Base-by-base conservation (phyloP, 2,113 vertebrate genomes). In the Sorex araneus region DNA sequence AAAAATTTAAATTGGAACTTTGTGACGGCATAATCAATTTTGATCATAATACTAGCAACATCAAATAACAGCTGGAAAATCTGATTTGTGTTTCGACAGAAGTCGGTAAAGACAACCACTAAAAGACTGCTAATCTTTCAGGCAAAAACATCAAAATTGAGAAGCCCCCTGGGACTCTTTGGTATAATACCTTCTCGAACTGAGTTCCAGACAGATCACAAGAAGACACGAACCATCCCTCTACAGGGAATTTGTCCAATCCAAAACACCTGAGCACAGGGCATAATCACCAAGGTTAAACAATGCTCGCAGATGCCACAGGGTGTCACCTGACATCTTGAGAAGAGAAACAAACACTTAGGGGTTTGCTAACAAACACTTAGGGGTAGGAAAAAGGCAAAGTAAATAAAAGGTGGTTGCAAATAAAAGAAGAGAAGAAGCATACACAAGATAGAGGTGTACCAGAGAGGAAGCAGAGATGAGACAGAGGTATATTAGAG, bases 1-100 rank as follows among this genome's bases (percentile, higher is more conserved):
- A 94, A 91, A 96, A 84, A 94, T 80, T n/a, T 82, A 76, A 87
- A 63, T 70, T 78, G 21, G 77, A 54, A 54, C 54, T 54, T 60
- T 60, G 23, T 60, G 16, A 60, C 57, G 23, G 84, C 23, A 73
- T 67, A 71, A 79, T 43, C 32, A 11, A 43, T 79, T 91, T 94
- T 82, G 79, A 66, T 88, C 30, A 45, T 69, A 87, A 83, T 36
- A 30, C 75, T 25, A 91, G 60, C 45, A 94, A 34, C 19, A 89
- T 27, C 93, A 88, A 83, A 45, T 60, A 87, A 80, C 12, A 87
- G 32, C 8, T 90, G 60, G 87, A 87, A 91, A 87, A 75, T 70
- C 11, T 47, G 18, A 90, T 57, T 86, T 89, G 45, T 32, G 15
- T 2, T 34, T 82, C 84, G 45, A 47, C 64, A 45, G 1, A 89